phyloP scores from a whole-genome alignment of 2,113 vertebrate species.

The Vombatus ursinus region DNA sequence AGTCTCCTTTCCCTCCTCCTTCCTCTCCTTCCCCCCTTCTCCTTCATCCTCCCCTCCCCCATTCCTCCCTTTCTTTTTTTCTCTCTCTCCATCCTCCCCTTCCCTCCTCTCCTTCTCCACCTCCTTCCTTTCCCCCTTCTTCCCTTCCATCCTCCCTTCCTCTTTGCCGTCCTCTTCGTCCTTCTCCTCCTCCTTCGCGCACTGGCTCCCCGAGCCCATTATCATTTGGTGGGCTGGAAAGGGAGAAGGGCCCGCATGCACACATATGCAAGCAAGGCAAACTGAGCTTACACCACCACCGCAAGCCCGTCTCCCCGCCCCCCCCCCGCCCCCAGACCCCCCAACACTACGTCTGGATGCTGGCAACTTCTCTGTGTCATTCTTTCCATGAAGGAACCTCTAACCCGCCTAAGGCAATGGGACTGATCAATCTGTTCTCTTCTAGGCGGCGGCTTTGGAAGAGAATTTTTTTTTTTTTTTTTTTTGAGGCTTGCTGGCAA shows the following conservation, averaged over 20 bases:
- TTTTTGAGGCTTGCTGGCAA: slow-evolving; percentile 88
- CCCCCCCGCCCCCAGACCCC: slow-evolving; percentile 31
- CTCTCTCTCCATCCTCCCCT: not conserved
- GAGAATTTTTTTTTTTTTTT: slow-evolving; percentile 63
- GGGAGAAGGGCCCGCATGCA: slow-evolving; percentile 41
- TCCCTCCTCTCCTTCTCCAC: not conserved
- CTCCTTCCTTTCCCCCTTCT: not conserved
- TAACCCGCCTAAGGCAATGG: slow-evolving; percentile 84
- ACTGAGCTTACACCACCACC: slow-evolving; percentile 11
- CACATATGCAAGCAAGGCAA: slow-evolving; percentile 57
- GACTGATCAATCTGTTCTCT: slow-evolving; percentile 87
- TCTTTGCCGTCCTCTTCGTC: not conserved
- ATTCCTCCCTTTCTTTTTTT: not conserved
- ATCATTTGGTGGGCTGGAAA: slow-evolving; percentile 38
- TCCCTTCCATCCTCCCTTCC: too few relatives aligned
- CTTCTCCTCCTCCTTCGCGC: not conserved
- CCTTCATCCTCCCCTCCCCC: not conserved
- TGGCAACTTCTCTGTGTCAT: slow-evolving; percentile 76
- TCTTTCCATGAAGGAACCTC: slow-evolving; percentile 80
- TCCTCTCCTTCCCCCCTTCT: too few relatives aligned
- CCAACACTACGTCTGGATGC: slow-evolving; percentile 73
- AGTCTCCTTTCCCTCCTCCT: too few relatives aligned
- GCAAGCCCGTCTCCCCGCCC: not conserved
- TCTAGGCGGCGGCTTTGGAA: slow-evolving; percentile 84
- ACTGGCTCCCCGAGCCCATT: not conserved